Conservation (phyloP, 92 coral and sea anemone species). For the Epizoanthus rinbou region DNA sequence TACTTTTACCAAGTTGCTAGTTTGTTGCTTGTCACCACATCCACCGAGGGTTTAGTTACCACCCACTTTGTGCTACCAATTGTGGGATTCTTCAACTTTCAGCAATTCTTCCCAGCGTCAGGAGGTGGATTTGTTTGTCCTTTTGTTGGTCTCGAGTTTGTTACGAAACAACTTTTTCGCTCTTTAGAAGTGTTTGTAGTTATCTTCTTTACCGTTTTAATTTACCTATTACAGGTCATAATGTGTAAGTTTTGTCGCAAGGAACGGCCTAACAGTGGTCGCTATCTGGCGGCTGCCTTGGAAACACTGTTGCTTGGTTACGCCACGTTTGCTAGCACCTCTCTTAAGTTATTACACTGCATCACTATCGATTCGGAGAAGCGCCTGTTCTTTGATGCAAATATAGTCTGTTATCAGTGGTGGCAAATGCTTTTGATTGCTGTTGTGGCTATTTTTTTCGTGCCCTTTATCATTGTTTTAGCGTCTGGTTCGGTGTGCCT, state of each 20-base stretch:
- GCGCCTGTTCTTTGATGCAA: constrained; percentile 48
- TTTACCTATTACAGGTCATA: constrained; percentile 15
- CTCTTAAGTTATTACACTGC: constrained; percentile 51
- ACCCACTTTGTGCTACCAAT: constrained; percentile 42
- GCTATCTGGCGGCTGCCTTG: constrained; percentile 44
- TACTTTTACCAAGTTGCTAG: constrained; percentile 62
- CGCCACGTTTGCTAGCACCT: constrained; percentile 44
- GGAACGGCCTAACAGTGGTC: constrained; percentile 2
- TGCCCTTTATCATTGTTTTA: constrained; percentile 48
- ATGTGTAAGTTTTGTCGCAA: not conserved
- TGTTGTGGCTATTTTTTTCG: constrained; percentile 20
- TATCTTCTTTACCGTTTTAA: constrained; percentile 19
- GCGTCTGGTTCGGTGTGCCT: constrained; percentile 53
- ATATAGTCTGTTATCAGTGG: constrained; percentile 53
- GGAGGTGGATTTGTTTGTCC: constrained; percentile 51
- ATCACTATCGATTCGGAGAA: constrained; percentile 40
- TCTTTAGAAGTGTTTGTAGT: constrained; percentile 38
- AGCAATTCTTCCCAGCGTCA: constrained; percentile 32
- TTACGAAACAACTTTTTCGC: constrained; percentile 54
- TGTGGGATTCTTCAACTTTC: constrained; percentile 55
- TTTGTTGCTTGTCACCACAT: constrained; percentile 21
- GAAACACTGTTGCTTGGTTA: constrained; percentile 58
- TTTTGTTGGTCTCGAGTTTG: constrained; percentile 53
- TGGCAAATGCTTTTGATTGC: constrained; percentile 49
- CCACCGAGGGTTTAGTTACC: not conserved